Conservation (phyloP, 2,888 invertebrate genomes). For the Rhaphigaster nebulosa region DNA sequence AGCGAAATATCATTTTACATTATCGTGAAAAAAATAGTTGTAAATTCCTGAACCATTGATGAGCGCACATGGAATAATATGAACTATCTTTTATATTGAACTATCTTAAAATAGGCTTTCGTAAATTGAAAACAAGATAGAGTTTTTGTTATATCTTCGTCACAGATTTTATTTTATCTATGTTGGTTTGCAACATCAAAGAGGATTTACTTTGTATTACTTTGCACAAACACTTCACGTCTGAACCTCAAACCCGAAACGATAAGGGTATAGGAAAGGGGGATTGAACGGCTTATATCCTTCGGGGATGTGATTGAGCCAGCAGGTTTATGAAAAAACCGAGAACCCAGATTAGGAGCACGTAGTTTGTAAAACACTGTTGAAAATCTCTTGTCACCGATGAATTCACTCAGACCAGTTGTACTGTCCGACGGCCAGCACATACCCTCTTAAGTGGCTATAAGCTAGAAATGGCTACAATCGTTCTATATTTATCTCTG, state of each 20-base stretch:
- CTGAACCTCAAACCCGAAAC: not conserved
- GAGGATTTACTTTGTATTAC: not conserved
- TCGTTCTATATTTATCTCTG: slow-evolving; percentile 37
- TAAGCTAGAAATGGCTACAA: not conserved
- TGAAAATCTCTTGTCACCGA: not conserved
- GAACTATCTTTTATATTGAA: too few species aligned
- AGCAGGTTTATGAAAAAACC: not conserved
- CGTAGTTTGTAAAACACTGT: not conserved
- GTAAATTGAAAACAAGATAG: too few species aligned
- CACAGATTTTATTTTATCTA: not conserved
- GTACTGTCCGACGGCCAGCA: not conserved
- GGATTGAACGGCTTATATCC: not conserved
- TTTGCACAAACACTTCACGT: not conserved
- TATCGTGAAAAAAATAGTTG: too few species aligned
- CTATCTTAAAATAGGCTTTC: too few species aligned
- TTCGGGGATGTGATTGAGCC: not conserved
- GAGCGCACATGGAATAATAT: too few species aligned
- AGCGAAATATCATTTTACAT: too few species aligned
- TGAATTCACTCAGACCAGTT: not conserved
- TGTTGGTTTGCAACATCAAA: not conserved
- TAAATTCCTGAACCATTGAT: too few species aligned
- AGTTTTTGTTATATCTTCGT: not conserved
- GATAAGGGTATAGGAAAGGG: not conserved
- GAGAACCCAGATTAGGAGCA: not conserved
- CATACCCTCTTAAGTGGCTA: not conserved